These are phyloP conservation scores for Leucophenga varia DNA, from an alignment of 1,140 invertebrate species.

Conservation along the genomic window DNA sequence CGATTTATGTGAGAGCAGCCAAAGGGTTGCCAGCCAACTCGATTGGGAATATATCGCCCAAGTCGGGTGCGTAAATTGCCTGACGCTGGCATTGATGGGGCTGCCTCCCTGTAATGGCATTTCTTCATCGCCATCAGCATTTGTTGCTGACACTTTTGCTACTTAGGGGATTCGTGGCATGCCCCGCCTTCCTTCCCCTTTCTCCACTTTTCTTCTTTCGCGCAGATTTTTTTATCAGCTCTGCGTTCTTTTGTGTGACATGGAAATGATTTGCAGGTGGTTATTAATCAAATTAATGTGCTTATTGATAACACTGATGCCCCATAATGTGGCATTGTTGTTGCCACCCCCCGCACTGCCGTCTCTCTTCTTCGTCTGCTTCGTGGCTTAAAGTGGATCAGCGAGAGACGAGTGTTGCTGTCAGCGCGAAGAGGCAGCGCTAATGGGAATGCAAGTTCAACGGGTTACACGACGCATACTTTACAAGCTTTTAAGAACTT, in stretches of 20 bases:
- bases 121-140: slow-evolving; percentile 46
- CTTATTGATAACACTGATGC: slow-evolving; percentile 49
- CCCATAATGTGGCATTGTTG: slow-evolving; percentile 28
- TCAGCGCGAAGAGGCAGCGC: background rate
- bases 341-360: background rate
- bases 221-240: slow-evolving; percentile 15
- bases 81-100: slow-evolving; percentile 32
- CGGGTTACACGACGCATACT: slow-evolving; percentile 29
- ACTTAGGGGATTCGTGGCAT: slow-evolving; percentile 30
- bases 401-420: background rate
- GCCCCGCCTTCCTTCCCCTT: slow-evolving; percentile 3
- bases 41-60: slow-evolving; percentile 9
- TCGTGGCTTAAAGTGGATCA: slow-evolving; percentile 27
- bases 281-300: slow-evolving; percentile 56
- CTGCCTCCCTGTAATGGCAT: slow-evolving; percentile 44
- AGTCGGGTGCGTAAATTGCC: slow-evolving; percentile 42
- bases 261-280: slow-evolving; percentile 55
- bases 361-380: too few relatives aligned
- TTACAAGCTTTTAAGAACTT: slow-evolving; percentile 42
- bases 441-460: slow-evolving; percentile 4
- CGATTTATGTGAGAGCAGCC: slow-evolving; percentile 45
- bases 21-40: slow-evolving; percentile 45
- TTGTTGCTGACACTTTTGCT: slow-evolving; percentile 49
- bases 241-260: slow-evolving; percentile 34
- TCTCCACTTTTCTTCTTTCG: slow-evolving; percentile 15